These are phyloP conservation scores for Litocranius walleri DNA, from an alignment of 2,113 vertebrate species.

Conservation along the genomic window DNA sequence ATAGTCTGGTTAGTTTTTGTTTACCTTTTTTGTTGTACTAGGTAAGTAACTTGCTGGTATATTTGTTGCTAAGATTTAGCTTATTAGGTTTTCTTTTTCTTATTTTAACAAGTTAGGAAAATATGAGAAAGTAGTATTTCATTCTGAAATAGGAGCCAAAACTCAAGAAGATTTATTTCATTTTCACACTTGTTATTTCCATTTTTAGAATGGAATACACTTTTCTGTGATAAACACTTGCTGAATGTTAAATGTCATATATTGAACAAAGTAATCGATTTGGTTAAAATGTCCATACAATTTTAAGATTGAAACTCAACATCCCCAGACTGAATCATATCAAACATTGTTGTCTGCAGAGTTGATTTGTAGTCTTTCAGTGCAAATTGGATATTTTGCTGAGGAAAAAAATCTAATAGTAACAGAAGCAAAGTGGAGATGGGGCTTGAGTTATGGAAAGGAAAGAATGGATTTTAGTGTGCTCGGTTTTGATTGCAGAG, in stretches of 20 bases:
- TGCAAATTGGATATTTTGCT: background rate
- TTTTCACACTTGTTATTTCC: background rate
- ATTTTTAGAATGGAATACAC: background rate
- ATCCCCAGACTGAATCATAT: background rate
- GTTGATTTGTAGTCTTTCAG: constrained; percentile 10
- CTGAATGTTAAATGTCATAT: background rate
- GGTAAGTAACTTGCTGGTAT: background rate
- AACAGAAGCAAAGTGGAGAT: constrained; percentile 4
- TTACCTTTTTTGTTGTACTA: background rate
- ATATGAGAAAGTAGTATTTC: background rate
- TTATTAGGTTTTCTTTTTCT: background rate
- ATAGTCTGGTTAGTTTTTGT: background rate
- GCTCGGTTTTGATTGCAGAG: background rate
- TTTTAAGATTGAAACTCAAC: constrained; percentile 4
- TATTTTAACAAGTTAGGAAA: background rate
- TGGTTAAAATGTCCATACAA: background rate
- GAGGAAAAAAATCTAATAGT: background rate
- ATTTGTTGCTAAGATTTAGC: background rate
- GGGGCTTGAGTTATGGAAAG: background rate
- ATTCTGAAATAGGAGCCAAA: background rate
- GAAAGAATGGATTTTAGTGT: background rate
- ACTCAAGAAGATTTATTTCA: background rate
- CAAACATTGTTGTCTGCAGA: background rate
- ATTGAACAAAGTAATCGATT: background rate
- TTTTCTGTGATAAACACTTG: constrained; percentile 18